Percentiles rank a stretch among this genome's conserved stretches.
Conservation (phyloP, 1,140 invertebrate genomes). For the Conus betulinus region DNA sequence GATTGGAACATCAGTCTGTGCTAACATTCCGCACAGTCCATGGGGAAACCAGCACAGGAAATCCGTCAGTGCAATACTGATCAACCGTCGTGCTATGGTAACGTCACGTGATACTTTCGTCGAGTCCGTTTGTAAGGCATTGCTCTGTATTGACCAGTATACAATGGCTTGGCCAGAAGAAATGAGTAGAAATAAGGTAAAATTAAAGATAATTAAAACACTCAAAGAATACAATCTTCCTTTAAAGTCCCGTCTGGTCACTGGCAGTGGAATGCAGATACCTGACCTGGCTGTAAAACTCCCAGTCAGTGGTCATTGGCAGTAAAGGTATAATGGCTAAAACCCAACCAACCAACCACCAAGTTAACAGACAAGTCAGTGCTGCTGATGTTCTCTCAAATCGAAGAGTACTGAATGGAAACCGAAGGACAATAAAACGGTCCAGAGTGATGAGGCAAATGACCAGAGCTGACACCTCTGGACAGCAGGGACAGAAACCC, state of each 20-base stretch:
- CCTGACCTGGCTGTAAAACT: not conserved
- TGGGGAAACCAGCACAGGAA: no score
- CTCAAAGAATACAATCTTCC: conserved; percentile 32
- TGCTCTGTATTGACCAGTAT: conserved; percentile 27
- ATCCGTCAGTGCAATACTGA: no score
- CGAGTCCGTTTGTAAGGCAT: conserved; percentile 5
- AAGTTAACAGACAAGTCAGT: no score
- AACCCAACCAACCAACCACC: conserved; percentile 19
- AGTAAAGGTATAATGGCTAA: conserved; percentile 39
- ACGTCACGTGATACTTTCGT: not conserved
- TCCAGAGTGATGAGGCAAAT: no score
- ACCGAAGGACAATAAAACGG: no score
- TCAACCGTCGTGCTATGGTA: conserved; percentile 32
- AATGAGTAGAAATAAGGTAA: conserved; percentile 45
- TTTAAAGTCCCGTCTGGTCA: conserved; percentile 43
- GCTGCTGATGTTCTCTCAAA: no score
- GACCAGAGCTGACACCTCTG: no score
- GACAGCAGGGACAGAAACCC: no score
- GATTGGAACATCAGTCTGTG: no score
- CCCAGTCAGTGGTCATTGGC: conserved; percentile 26
- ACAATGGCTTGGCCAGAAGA: conserved; percentile 45
- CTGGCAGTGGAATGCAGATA: conserved; percentile 31
- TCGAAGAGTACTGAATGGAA: no score
- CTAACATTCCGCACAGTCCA: no score
- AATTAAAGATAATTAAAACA: no score